phyloP scores from a whole-genome alignment of 2,888 invertebrate genomes.

The Notodonta dromedarius region DNA sequence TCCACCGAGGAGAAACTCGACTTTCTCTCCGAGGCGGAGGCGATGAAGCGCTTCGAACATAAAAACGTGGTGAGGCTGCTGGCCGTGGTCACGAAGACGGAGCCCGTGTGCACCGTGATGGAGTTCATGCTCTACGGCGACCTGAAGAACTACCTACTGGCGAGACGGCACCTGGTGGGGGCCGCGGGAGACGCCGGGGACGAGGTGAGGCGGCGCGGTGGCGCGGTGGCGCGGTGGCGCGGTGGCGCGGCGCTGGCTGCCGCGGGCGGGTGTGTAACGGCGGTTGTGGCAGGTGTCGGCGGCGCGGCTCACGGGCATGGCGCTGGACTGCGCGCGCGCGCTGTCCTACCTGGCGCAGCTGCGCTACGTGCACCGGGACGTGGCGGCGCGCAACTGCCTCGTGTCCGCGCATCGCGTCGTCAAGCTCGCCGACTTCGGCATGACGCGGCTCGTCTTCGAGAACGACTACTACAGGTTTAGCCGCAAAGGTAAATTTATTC shows the following conservation, averaged over 20 bases:
- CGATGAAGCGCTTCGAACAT: conserved; percentile 97
- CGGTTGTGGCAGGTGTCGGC: conserved; percentile 85
- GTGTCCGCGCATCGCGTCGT: conserved; percentile 89
- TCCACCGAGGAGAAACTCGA: conserved; percentile 94
- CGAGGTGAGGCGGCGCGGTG: conserved; percentile 77
- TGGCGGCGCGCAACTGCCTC: conserved; percentile 91
- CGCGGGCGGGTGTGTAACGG: no score
- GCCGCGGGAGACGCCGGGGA: conserved; percentile 86
- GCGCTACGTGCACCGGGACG: conserved; percentile 95
- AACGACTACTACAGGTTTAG: conserved; percentile 96
- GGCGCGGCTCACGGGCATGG: conserved; percentile 92
- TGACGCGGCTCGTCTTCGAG: conserved; percentile 94
- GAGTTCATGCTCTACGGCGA: conserved; percentile 97
- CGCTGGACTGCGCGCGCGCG: conserved; percentile 94
- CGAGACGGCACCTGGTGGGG: conserved; percentile 92
- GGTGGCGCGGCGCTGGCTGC: no score
- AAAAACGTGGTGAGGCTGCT: conserved; percentile 93
- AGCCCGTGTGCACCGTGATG: conserved; percentile 96
- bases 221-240: conserved; percentile 79
- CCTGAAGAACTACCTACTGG: conserved; percentile 93
- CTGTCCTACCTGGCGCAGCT: conserved; percentile 92
- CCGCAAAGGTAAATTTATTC: conserved; percentile 82
- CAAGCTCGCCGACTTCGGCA: conserved; percentile 95
- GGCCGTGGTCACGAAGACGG: conserved; percentile 93
- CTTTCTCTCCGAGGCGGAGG: conserved; percentile 96